Evolutionary conservation across 2,888 invertebrate species (phyloP), one percentile per base, ranked within the genome.

Genomic region (Diadegma fenestrale): DNA sequence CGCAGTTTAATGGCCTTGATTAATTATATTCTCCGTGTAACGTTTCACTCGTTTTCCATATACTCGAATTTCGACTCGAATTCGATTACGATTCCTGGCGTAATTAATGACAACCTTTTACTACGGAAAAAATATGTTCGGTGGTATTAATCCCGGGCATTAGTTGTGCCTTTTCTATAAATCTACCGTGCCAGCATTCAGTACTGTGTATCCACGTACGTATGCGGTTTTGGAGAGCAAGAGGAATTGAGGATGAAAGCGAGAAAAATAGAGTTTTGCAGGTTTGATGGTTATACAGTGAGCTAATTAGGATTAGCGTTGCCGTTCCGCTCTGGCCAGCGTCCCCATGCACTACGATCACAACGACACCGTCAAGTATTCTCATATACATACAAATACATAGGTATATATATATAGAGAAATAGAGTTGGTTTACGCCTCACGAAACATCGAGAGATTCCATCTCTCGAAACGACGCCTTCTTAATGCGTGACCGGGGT

Each of bases 401-500:
- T 43, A 43, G 8, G n/a, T 30, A 33, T 2, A 5, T n/a, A 48
- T 43, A 73, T 37, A 72, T 26, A 64, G 1, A 66, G 63, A 43
- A 76, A 82, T 72, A 73, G 48, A 82, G 77, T 84, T 80, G 80
- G 75, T 87, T 78, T 78, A 86, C 86, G 86, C 81, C 86, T 84
- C 77, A 86, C 84, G 80, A 86, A 86, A 73, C 81, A 76, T 85
- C 86, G 82, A 83, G 81, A 89, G 89, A 89, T 89, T 88, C 86
- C 87, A 89, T 89, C 89, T 88, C 64, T 88, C 61, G 80, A 82
- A 85, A 85, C 86, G 84, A 86, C 87, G 87, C 86, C 87, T 87
- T 86, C 87, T 88, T 88, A 89, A 90, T 88, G 91, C 91, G 91
- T 91, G 91, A 92, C 91, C 89, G 84, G 92, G 89, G 89, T 90